Base-by-base conservation (phyloP, 2,888 invertebrate species). In the Patella ulyssiponensis region DNA sequence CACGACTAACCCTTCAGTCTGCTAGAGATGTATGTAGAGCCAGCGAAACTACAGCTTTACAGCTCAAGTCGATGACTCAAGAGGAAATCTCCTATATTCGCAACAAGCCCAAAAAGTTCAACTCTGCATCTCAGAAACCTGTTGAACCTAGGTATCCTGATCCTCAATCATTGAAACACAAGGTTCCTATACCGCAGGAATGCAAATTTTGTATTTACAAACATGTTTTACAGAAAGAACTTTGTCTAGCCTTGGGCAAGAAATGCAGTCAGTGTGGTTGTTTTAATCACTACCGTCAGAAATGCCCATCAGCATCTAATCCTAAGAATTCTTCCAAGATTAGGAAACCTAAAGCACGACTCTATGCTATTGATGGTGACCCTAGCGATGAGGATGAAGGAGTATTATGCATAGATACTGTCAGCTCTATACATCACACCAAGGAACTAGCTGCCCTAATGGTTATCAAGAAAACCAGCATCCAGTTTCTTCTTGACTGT, bases 201-300 rank as follows among this genome's bases (percentile, higher is more conserved):
- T 81, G 81, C 54, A 76, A 73, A 44, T 81, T 81, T 33, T 83
- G 82, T 79, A 80, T 80, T 15, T 71, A 75, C 15, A 73, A 56
- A 69, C 82, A 82, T 79, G 80, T 77, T 56, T 52, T 33, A 56
- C 64, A 77, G n/a, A 81, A 80, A 69, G 77, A 80, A 64, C 77
- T 77, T 23, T 83, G 81, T 76, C 83, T 81, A 44, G 83, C 83
- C 23, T 85, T 78, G 75, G 83, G 80, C 20, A 81, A 82, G 70
- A 78, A 53, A 17, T 80, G 79, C 51, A 76, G 78, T 12, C 17
- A 20, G 1, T 83, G 85, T 75, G 54, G 54, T 54, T 1, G 54
- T 54, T 15, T 54, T 54, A 54, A 54, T 17, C 54, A 54, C 17
- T 54, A 54, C 17, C 54, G 54, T 54, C 2, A 1, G 17, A 54